Percentiles rank a stretch among this genome's conserved stretches.
phyloP scores from a whole-genome alignment of 2,113 vertebrate genomes.

The Oryctolagus cuniculus region DNA sequence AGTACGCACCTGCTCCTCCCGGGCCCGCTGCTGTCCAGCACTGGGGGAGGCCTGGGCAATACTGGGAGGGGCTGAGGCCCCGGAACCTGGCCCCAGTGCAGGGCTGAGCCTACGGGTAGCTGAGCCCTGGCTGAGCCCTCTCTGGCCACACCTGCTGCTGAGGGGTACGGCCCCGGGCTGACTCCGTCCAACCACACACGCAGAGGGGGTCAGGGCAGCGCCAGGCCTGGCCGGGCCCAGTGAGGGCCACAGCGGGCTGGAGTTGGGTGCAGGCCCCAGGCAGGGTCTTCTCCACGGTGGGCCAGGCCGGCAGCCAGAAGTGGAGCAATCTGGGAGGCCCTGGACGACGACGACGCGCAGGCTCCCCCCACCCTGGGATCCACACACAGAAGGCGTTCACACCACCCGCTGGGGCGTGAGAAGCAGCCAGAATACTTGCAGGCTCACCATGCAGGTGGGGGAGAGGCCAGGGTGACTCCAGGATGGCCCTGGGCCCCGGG shows the following conservation, averaged over 20 bases:
- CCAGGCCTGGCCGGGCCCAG: background rate
- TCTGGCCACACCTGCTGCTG: background rate
- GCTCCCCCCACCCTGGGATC: background rate
- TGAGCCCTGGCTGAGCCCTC: background rate
- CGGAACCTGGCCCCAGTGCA: background rate
- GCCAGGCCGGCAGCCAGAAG: background rate
- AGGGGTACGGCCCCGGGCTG: background rate
- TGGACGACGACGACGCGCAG: background rate
- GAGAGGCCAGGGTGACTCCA: slow-evolving; percentile 28
- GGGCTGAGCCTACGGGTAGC: background rate
- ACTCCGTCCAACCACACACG: background rate
- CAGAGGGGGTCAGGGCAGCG: background rate
- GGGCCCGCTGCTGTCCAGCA: background rate
- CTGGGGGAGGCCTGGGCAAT: background rate
- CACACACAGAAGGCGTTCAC: slow-evolving; percentile 53
- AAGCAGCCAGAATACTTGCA: slow-evolving; percentile 75
- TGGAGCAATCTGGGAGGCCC: background rate
- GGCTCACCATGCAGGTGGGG: slow-evolving; percentile 49
- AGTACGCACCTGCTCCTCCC: background rate
- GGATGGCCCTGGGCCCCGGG: slow-evolving; percentile 30
- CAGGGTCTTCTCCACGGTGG: background rate
- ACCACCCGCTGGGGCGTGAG: slow-evolving; percentile 73
- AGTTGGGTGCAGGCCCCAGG: too few species aligned
- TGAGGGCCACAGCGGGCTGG: background rate
- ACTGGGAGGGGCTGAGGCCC: background rate